Percentiles rank a stretch among this genome's conserved stretches.
These are phyloP conservation scores for Apolygus lucorum DNA, from an alignment of 1,140 invertebrate species.

Conservation along the genomic window DNA sequence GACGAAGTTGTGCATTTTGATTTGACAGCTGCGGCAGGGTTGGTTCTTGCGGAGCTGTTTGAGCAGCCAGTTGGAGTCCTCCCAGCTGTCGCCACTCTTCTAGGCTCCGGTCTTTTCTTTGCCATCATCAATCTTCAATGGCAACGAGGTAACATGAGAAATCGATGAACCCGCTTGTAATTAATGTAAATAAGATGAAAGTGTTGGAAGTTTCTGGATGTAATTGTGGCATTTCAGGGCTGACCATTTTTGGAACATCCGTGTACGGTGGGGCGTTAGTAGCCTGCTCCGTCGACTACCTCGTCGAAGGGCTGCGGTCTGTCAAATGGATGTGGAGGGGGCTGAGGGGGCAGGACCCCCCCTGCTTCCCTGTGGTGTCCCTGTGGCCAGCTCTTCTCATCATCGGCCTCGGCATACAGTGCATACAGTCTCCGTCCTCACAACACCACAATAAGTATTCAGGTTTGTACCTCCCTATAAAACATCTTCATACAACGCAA, in stretches of 20 bases:
- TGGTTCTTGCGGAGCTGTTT: constrained; percentile 48
- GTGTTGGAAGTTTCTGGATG: background rate
- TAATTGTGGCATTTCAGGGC: constrained; percentile 39
- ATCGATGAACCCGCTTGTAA: background rate
- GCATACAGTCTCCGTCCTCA: constrained; percentile 44
- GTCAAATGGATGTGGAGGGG: constrained; percentile 56
- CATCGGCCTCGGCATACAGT: constrained; percentile 58
- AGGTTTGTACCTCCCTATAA: too few relatives aligned
- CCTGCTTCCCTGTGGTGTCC: constrained; percentile 49
- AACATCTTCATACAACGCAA: too few relatives aligned
- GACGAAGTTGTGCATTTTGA: too few relatives aligned
- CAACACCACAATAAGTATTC: constrained; percentile 38
- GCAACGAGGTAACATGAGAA: constrained; percentile 49
- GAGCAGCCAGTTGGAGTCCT: constrained; percentile 44
- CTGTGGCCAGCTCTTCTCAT: constrained; percentile 63
- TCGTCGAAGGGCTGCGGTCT: constrained; percentile 61
- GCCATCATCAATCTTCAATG: constrained; percentile 64
- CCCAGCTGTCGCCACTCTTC: constrained; percentile 57
- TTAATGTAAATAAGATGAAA: background rate
- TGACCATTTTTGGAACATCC: constrained; percentile 66
- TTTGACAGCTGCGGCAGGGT: constrained; percentile 45
- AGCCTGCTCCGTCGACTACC: constrained; percentile 62
- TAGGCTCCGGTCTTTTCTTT: constrained; percentile 56
- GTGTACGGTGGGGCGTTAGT: constrained; percentile 67
- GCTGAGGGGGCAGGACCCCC: constrained; percentile 43